phyloP scores from a whole-genome alignment of 2,797 vertebrate genomes.

The Channa striata region DNA sequence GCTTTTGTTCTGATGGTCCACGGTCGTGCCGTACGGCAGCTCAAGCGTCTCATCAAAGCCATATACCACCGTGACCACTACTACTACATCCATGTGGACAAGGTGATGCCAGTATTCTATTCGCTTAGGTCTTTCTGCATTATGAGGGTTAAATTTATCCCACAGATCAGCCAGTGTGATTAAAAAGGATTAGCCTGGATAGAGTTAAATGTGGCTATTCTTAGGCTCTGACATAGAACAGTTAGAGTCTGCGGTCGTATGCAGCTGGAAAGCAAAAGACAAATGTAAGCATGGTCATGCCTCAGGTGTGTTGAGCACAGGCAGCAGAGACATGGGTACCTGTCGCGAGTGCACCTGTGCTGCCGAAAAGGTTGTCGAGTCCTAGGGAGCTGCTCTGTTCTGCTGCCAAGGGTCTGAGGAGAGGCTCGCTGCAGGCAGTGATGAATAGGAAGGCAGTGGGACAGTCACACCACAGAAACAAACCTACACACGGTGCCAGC shows the following conservation, averaged over 20 bases:
- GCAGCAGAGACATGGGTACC: constrained; percentile 26
- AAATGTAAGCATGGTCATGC: constrained; percentile 7
- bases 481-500: constrained; percentile 20
- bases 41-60: constrained; percentile 95
- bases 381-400: constrained; percentile 43
- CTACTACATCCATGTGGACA: constrained; percentile 98
- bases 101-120: constrained; percentile 82
- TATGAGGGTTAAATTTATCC: constrained; percentile 55
- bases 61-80: constrained; percentile 96
- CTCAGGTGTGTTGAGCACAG: constrained; percentile 40
- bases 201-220: constrained; percentile 65
- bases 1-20: constrained; percentile 96
- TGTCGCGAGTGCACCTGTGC: constrained; percentile 48
- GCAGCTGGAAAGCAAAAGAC: constrained; percentile 48
- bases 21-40: constrained; percentile 92
- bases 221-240: constrained; percentile 62
- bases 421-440: constrained; percentile 32
- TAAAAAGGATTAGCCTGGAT: constrained; percentile 75
- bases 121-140: constrained; percentile 31
- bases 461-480: constrained; percentile 28
- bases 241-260: constrained; percentile 44
- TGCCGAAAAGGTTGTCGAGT: constrained; percentile 38
- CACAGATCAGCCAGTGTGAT: constrained; percentile 48
- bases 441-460: constrained; percentile 51
- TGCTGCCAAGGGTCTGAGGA: constrained; percentile 45